Base-by-base conservation (phyloP, 2,113 vertebrate genomes). In the Solenodon paradoxus region DNA sequence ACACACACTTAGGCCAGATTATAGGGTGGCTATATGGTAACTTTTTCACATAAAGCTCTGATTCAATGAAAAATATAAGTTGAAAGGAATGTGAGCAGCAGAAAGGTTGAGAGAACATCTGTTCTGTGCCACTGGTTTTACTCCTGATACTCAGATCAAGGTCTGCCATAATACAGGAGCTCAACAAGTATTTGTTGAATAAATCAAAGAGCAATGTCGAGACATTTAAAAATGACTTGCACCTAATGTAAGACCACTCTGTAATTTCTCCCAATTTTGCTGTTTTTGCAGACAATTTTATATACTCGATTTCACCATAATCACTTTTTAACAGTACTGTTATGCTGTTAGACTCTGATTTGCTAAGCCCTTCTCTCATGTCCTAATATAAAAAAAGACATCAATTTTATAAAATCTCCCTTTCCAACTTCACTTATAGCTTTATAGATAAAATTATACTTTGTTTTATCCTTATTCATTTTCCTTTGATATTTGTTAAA, bases 341-440 rank as follows among this genome's bases (percentile, higher is more conserved):
- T 93, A 69, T 88, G 75, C 7, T 77, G 75, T 95, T 49, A 95
- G 51, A 92, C 85, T 94, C 57, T 79, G 75, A 95, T 63, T 68
- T 94, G 66, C 40, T 59, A 94, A 92, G n/a, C 30, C 68, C 61
- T 6, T 57, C 55, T 90, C 55, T 83, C 16, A 79, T 77, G n/a
- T 92, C 78, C 55, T 94, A 94, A 92, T 90, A 89, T 53, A 89
- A 92, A 64, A 94, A 88, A 85, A 79, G 17, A 85, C 77, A 63
- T 94, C 80, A 83, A 88, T 92, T 96, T 96, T 90, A 68, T 66
- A 26, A 95, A 94, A 75, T 83, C 49, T 93, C 72, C 61, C 49
- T 92, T 94, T 78, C 24, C 35, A 87, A 83, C n/a, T 59, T 78
- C 35, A 75, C 42, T 90, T 6, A 75, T 12, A 94, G 28, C 49